Conservation (phyloP, 35 echinoderm and acorn worm species). For the Heliocidaris erythrogramma region DNA sequence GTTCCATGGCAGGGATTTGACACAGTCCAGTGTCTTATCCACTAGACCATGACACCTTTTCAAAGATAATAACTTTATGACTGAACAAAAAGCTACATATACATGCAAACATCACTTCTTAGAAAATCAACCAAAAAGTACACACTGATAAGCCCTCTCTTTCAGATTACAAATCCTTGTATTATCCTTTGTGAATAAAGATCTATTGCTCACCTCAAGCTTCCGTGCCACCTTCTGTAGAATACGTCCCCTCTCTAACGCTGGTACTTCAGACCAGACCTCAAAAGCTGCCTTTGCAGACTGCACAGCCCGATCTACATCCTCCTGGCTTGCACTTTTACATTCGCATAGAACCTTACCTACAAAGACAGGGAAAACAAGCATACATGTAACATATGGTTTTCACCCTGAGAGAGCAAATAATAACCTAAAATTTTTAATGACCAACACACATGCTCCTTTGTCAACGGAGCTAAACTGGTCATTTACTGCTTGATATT, state of each 20-base stretch:
- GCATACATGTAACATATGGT: not conserved
- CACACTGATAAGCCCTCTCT: too few species aligned
- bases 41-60: too few species aligned
- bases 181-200: too few species aligned
- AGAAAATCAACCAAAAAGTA: too few species aligned
- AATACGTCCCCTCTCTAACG: slow-evolving; percentile 34
- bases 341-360: slow-evolving; percentile 47
- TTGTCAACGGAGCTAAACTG: not conserved
- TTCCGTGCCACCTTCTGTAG: slow-evolving; percentile 36
- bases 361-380: not conserved
- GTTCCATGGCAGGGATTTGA: too few species aligned
- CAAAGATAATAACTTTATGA: too few species aligned
- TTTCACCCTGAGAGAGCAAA: not conserved
- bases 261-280: slow-evolving; percentile 49
- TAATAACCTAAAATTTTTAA: not conserved
- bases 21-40: too few species aligned
- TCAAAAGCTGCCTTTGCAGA: slow-evolving; percentile 33
- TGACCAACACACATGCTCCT: not conserved
- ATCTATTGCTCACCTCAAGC: not conserved
- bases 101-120: too few species aligned
- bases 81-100: too few species aligned
- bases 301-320: slow-evolving; percentile 45
- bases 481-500: too few species aligned
- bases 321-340: slow-evolving; percentile 43
- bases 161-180: too few species aligned